These are phyloP conservation scores for Hydractinia symbiolongicarpus DNA, from an alignment of 30 jellyfish, hydroid and myxozoan genomes.

Conservation along the genomic window DNA sequence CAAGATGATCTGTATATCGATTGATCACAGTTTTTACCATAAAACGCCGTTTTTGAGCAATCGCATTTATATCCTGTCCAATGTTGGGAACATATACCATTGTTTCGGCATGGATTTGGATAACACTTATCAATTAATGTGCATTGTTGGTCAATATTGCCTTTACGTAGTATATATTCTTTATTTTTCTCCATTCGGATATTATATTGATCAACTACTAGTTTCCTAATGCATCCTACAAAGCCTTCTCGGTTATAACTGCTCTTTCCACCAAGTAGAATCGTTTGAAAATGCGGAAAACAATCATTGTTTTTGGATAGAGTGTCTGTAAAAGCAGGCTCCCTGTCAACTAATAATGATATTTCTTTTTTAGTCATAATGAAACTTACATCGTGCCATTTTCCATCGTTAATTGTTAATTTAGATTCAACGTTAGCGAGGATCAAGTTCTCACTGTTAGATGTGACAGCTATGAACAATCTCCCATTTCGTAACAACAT, in stretches of 20 bases:
- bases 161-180: slow-evolving; percentile 24
- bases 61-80: slow-evolving; percentile 70
- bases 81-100: slow-evolving; percentile 62
- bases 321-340: not conserved
- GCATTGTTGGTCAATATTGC: slow-evolving; percentile 36
- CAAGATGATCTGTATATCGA: slow-evolving; percentile 53
- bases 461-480: slow-evolving; percentile 51
- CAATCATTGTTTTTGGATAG: not conserved
- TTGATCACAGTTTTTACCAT: slow-evolving; percentile 64
- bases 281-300: slow-evolving; percentile 32
- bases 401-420: slow-evolving; percentile 54
- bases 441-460: slow-evolving; percentile 20
- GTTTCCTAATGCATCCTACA: slow-evolving; percentile 57
- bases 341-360: slow-evolving; percentile 48
- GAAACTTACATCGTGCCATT: slow-evolving; percentile 56
- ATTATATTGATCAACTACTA: slow-evolving; percentile 29
- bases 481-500: slow-evolving; percentile 45
- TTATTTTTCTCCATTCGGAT: slow-evolving; percentile 29
- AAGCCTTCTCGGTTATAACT: slow-evolving; percentile 49
- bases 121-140: slow-evolving; percentile 55
- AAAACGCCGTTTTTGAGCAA: slow-evolving; percentile 59
- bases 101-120: slow-evolving; percentile 78
- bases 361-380: slow-evolving; percentile 13
- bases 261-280: slow-evolving; percentile 46
- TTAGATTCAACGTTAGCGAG: slow-evolving; percentile 51